Evolutionary conservation across 2,113 vertebrate genomes (phyloP).

Genomic region (Protomyctophum bolini): DNA sequence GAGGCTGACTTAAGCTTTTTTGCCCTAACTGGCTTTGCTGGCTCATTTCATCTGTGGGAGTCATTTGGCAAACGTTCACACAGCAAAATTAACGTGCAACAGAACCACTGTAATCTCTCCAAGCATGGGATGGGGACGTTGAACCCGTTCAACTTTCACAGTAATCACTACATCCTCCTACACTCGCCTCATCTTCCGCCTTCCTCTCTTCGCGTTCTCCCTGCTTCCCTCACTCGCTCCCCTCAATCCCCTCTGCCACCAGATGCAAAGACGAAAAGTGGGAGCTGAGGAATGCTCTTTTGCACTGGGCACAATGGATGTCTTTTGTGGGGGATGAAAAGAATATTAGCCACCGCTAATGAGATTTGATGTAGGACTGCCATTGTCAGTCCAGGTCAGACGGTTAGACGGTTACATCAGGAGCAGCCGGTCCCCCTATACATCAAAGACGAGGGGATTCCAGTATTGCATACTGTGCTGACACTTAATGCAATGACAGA

Average conservation of each 20-base stretch:
- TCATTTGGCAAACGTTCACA: conserved; percentile 9
- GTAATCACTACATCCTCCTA: conserved; percentile 37
- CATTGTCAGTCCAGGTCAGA: conserved; percentile 49
- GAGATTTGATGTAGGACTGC: conserved; percentile 62
- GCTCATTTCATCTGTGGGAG: conserved; percentile 8
- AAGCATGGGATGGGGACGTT: conserved; percentile 39
- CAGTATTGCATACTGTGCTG: conserved; percentile 29
- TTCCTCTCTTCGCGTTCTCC: not conserved
- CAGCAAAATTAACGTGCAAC: conserved; percentile 13
- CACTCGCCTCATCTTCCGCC: conserved; percentile 27
- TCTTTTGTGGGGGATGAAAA: conserved; percentile 67
- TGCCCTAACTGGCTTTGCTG: not conserved
- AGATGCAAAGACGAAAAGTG: conserved; percentile 49
- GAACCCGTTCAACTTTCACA: conserved; percentile 49
- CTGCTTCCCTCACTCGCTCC: not conserved
- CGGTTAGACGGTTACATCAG: conserved; percentile 25
- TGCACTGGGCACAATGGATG: conserved; percentile 43
- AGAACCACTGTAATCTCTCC: conserved; percentile 21
- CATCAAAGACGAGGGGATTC: conserved; percentile 51
- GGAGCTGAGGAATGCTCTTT: conserved; percentile 62
- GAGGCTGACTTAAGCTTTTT: not conserved
- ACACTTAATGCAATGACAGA: conserved; percentile 43
- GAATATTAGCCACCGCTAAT: conserved; percentile 67
- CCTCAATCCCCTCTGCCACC: conserved; percentile 8
- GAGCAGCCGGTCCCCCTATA: conserved; percentile 23